Conservation (phyloP, 2,888 invertebrate genomes). For the Cryptus armator region DNA sequence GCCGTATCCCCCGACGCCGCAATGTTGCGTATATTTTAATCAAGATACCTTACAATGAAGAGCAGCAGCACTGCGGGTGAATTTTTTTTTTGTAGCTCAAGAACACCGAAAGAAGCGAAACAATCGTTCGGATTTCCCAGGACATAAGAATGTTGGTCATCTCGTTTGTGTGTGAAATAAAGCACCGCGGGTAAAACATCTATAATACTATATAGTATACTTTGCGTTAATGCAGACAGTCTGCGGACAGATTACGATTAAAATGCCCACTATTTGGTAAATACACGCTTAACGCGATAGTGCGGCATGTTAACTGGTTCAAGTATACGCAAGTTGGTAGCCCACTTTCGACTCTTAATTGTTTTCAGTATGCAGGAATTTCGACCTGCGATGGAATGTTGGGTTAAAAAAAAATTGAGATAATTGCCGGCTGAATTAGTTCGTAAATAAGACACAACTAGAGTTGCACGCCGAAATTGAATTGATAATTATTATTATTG, state of each 20-base stretch:
- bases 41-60: conserved; percentile 52
- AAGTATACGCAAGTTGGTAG: conserved; percentile 52
- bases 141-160: conserved; percentile 74
- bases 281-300: conserved; percentile 15
- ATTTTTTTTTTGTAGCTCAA: conserved; percentile 76
- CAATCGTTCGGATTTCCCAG: conserved; percentile 74
- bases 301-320: conserved; percentile 40
- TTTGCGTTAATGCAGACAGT: conserved; percentile 60
- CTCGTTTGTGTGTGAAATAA: conserved; percentile 71
- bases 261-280: conserved; percentile 60
- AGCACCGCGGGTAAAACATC: conserved; percentile 70
- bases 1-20: not conserved
- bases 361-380: conserved; percentile 48
- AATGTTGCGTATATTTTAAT: conserved; percentile 33
- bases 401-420: conserved; percentile 9
- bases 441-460: not conserved
- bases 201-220: conserved; percentile 16
- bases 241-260: conserved; percentile 72
- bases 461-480: not conserved
- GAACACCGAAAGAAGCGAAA: conserved; percentile 75
- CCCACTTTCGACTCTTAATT: conserved; percentile 36
- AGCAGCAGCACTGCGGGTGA: conserved; percentile 10
- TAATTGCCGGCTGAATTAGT: conserved; percentile 34
- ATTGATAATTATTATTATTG: not conserved
- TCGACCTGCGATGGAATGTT: conserved; percentile 22